Conservation (phyloP, 1,140 invertebrate species). For the Pseudomyrmex concolor region DNA sequence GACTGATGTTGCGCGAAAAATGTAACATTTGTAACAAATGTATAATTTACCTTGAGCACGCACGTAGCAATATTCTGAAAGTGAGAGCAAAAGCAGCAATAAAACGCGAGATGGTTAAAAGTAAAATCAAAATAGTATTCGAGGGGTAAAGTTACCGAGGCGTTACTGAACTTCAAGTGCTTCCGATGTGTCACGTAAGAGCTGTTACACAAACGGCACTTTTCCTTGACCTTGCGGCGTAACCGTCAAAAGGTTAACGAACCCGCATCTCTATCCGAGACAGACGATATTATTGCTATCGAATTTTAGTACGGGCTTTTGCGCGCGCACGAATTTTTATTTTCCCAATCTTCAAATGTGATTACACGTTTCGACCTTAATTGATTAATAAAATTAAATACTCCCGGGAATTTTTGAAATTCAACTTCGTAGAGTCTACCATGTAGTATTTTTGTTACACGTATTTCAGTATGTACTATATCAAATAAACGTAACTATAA, state of each 20-base stretch:
- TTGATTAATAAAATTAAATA: no score
- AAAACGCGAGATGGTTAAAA: not conserved
- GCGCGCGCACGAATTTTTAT: no score
- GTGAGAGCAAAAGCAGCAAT: not conserved
- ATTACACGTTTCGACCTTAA: no score
- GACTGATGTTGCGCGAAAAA: no score
- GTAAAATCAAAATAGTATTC: not conserved
- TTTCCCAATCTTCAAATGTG: no score
- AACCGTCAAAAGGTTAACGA: not conserved
- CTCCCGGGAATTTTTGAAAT: no score
- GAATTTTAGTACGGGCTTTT: no score
- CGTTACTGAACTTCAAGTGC: conserved; percentile 23
- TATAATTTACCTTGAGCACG: not conserved
- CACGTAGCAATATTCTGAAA: not conserved
- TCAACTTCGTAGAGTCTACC: no score
- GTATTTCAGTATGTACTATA: no score
- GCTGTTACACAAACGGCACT: conserved; percentile 10
- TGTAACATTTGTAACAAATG: not conserved
- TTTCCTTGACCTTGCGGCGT: not conserved
- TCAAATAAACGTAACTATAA: no score
- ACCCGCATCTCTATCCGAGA: not conserved
- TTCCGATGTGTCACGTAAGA: conserved; percentile 34
- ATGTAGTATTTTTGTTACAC: no score
- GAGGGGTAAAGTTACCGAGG: not conserved
- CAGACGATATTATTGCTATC: not conserved